A percentile compares a stretch with the other conserved stretches of the same genome.
Conservation (phyloP, 2,888 invertebrate genomes). For the Cotesia congregata region DNA sequence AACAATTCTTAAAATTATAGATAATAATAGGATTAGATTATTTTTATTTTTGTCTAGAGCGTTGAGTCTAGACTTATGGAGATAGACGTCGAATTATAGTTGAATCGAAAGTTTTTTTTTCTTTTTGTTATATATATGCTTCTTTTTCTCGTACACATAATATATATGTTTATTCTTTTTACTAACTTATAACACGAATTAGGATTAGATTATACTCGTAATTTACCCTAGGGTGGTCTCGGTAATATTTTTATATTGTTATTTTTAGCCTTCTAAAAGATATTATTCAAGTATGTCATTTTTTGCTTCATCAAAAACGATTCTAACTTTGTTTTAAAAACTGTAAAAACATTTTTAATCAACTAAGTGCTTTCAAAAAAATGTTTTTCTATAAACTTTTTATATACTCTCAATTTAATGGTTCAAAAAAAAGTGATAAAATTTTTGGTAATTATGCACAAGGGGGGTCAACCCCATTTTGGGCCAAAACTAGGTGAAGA, state of each 20-base stretch:
- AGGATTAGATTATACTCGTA: background rate
- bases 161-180: background rate
- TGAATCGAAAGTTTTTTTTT: background rate
- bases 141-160: constrained; percentile 1
- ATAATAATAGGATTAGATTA: background rate
- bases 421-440: too few relatives aligned
- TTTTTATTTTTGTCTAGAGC: background rate
- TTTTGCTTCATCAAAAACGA: too few relatives aligned
- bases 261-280: background rate
- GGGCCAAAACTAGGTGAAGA: too few relatives aligned
- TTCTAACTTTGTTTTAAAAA: too few relatives aligned
- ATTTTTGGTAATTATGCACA: too few relatives aligned
- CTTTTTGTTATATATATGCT: background rate
- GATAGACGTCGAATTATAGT: background rate
- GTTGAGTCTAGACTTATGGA: background rate
- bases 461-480: too few relatives aligned
- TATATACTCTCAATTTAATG: too few relatives aligned
- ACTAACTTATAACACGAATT: background rate
- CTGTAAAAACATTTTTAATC: too few relatives aligned
- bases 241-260: background rate
- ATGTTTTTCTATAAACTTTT: too few relatives aligned
- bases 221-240: background rate
- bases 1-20: background rate
- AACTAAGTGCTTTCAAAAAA: too few relatives aligned
- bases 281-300: too few relatives aligned